These are phyloP conservation scores for Isotomurus palustris DNA, from an alignment of 2,888 invertebrate species.

Conservation along the genomic window DNA sequence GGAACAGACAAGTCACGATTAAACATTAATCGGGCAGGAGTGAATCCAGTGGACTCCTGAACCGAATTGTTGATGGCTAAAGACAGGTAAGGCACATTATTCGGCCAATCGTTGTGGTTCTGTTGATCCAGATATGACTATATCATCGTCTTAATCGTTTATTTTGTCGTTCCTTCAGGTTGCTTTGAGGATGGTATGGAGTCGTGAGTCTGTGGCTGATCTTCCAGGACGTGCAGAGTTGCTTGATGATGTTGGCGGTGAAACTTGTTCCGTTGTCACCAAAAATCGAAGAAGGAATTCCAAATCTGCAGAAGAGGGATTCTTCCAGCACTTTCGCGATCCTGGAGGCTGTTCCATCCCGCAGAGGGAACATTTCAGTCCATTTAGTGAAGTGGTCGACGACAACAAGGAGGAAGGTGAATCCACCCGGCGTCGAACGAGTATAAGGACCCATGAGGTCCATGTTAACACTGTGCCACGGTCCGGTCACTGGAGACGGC, in stretches of 20 bases:
- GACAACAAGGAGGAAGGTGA: slow-evolving; percentile 20
- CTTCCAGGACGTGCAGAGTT: not conserved
- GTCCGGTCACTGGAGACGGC: slow-evolving; percentile 1
- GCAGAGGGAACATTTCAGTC: slow-evolving; percentile 16
- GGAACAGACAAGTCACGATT: not conserved
- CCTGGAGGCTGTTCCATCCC: slow-evolving; percentile 9
- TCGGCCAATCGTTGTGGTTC: not conserved
- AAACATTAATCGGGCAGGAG: not conserved
- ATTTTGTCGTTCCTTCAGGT: not conserved
- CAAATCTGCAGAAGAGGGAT: not conserved
- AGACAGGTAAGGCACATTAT: not conserved
- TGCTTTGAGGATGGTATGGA: not conserved
- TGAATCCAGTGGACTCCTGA: not conserved
- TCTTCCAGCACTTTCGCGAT: slow-evolving; percentile 8
- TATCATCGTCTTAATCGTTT: not conserved
- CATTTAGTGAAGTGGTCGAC: slow-evolving; percentile 34
- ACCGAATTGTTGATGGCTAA: not conserved
- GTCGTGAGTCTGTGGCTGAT: no score
- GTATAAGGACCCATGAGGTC: slow-evolving; percentile 25
- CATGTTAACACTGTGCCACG: slow-evolving; percentile 19
- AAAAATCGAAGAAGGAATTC: not conserved
- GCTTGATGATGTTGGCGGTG: not conserved
- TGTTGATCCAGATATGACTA: not conserved
- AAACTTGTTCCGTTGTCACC: not conserved
- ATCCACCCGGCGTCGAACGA: not conserved